A percentile compares a stretch with the other conserved stretches of the same genome.
phyloP scores from a whole-genome alignment of 2,797 vertebrate genomes.

The Tauraco hartlaubi region DNA sequence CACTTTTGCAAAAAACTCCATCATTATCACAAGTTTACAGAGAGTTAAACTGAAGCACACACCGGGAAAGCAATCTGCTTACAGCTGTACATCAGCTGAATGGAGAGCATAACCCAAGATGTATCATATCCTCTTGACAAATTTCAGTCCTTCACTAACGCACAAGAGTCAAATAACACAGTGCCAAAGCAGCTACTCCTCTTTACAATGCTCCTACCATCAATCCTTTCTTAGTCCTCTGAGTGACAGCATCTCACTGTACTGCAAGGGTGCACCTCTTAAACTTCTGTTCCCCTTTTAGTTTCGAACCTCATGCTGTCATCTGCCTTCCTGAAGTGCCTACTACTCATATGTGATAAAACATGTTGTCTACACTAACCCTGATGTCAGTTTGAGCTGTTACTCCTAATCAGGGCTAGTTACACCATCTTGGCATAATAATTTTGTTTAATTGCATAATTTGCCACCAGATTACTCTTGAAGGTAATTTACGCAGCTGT shows the following conservation, averaged over 20 bases:
- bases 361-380: neutral
- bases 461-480: neutral
- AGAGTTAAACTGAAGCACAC: neutral
- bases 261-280: neutral
- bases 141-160: neutral
- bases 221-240: neutral
- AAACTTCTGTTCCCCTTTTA: neutral
- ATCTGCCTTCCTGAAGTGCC: neutral
- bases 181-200: neutral
- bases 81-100: neutral
- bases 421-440: neutral
- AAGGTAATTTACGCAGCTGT: neutral
- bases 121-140: neutral
- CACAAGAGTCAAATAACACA: neutral
- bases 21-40: neutral
- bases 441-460: neutral
- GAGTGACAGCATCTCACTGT: neutral
- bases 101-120: neutral
- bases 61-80: neutral
- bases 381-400: neutral
- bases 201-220: neutral
- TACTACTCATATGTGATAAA: neutral
- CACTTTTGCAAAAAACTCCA: neutral
- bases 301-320: neutral
- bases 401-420: neutral